Conservation (phyloP, 2,113 vertebrate genomes). For the Periophthalmus modestus region DNA sequence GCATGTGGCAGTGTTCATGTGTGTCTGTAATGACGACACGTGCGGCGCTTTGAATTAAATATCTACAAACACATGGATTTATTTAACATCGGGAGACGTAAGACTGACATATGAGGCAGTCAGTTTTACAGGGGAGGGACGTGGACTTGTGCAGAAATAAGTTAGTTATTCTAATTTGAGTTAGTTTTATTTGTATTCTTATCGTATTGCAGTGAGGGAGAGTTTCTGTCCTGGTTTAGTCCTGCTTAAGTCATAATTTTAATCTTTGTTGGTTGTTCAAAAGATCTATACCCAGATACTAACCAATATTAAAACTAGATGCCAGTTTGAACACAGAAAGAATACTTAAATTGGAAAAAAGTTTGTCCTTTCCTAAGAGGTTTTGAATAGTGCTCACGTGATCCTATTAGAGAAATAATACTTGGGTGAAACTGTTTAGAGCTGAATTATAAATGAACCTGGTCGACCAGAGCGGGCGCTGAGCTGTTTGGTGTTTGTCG, state of each 20-base stretch:
- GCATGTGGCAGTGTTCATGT: background rate
- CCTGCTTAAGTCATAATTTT: no score
- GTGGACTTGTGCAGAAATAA: slow-evolving; percentile 16
- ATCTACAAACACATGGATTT: slow-evolving; percentile 7
- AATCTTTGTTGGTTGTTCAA: background rate
- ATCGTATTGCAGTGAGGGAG: no score
- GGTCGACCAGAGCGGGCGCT: no score
- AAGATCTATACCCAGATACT: background rate
- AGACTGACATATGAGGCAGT: background rate
- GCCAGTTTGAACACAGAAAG: background rate
- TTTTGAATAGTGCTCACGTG: background rate
- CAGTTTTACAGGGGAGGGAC: background rate
- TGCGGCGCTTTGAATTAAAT: background rate
- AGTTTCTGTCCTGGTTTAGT: slow-evolving; percentile 7
- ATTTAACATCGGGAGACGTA: background rate
- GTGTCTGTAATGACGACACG: background rate
- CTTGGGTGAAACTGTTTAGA: no score
- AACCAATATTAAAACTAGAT: background rate
- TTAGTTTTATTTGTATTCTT: no score
- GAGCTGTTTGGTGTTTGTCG: no score
- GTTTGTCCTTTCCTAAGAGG: no score
- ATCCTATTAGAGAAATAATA: no score
- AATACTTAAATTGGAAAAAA: background rate
- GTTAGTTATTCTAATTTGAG: background rate
- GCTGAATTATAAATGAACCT: no score